Base-by-base conservation (phyloP, 2,113 vertebrate species). In the Pyrgilauda ruficollis region DNA sequence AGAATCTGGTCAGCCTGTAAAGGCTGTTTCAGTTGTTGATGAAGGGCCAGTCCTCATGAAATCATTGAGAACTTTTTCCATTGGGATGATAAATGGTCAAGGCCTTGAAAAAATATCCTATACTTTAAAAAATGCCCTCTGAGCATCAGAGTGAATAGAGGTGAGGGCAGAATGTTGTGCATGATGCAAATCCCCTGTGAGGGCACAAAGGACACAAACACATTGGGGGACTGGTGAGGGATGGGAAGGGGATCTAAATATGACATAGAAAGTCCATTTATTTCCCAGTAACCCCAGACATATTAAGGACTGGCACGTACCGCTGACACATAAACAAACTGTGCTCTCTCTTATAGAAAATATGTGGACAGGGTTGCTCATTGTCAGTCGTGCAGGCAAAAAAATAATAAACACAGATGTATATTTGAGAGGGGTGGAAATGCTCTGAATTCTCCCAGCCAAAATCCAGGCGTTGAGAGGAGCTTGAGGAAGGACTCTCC, bases 361-460 rank as follows among this genome's bases (percentile, higher is more conserved):
- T 90, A 88, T 37, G n/a, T 53, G 92, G 95, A 84, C 89, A 94
- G 93, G 37, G 86, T 94, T 95, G 96, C 81, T 93, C 84, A 47
- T 87, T 96, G 95, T 96, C 89, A 89, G 92, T 58, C 23, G 61
- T 67, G 79, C 76, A 59, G 84, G 76, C 78, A 94, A 72, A 95
- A 93, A 92, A 94, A 92, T 59, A 97, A 96, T 92, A 97, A 97
- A 97, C 95, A 96, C 94, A 97, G 95, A 96, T 95, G 95, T 91
- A 85, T 62, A 53, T 31, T 78, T 62, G 76, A 64, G 90, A 91
- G 52, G 80, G 58, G 41, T 90, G 76, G 90, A 80, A 95, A 96
- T 35, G 73, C 55, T 90, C 83, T n/a, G 87, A 68, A 76, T 93
- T 96, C 90, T 88, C 82, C 66, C 87, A 61, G 85, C 63, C 76